These are phyloP conservation scores for Dasysyrphus tricinctus DNA, from an alignment of 2,888 invertebrate species.

Conservation along the genomic window DNA sequence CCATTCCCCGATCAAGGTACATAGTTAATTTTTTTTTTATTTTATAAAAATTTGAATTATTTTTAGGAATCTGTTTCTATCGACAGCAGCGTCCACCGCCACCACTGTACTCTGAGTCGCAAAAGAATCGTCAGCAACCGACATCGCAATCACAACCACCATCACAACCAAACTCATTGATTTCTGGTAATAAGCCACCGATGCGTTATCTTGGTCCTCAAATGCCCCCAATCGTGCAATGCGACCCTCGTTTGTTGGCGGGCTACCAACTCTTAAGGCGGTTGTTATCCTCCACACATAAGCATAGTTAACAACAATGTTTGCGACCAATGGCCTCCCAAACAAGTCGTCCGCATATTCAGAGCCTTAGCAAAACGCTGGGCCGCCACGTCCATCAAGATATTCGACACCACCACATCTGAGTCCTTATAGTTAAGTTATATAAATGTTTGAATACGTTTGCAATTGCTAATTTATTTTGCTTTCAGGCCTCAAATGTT, in stretches of 20 bases:
- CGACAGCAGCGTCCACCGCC: slow-evolving; percentile 63
- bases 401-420: slow-evolving; percentile 80
- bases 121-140: slow-evolving; percentile 72
- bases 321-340: slow-evolving; percentile 49
- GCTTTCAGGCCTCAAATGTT: slow-evolving; percentile 80
- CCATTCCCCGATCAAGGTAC: slow-evolving; percentile 77
- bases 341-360: slow-evolving; percentile 64
- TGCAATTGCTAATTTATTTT: neutral
- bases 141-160: slow-evolving; percentile 39
- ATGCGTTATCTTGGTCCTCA: slow-evolving; percentile 77
- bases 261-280: slow-evolving; percentile 81
- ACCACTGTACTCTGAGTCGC: slow-evolving; percentile 23
- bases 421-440: slow-evolving; percentile 80
- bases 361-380: slow-evolving; percentile 71
- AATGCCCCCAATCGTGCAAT: slow-evolving; percentile 74
- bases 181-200: slow-evolving; percentile 56
- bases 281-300: slow-evolving; percentile 77
- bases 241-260: slow-evolving; percentile 80
- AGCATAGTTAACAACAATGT: slow-evolving; percentile 49
- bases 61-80: slow-evolving; percentile 79
- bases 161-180: slow-evolving; percentile 27
- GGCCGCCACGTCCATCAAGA: slow-evolving; percentile 80
- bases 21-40: neutral
- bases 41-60: neutral
- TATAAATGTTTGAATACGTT: neutral